A percentile compares a stretch with the other conserved stretches of the same genome.
phyloP scores from a whole-genome alignment of 1,140 invertebrate species.

The Cydia pomonella region DNA sequence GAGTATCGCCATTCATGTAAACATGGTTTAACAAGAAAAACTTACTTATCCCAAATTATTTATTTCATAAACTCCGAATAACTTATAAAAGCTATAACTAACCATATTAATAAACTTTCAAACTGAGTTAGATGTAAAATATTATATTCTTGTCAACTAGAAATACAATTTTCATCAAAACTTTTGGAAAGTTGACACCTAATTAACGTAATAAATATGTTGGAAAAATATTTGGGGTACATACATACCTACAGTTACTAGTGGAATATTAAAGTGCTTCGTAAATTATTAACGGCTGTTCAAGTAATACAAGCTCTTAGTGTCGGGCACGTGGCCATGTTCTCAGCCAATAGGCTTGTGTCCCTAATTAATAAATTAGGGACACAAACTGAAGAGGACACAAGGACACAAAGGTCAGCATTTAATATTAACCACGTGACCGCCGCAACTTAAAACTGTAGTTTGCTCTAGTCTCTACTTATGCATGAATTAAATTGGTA shows the following conservation, averaged over 20 bases:
- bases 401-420: conserved; percentile 20
- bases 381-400: conserved; percentile 23
- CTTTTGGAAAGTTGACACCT: neutral
- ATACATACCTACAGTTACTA: neutral
- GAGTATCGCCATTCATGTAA: no score
- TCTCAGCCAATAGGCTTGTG: no score
- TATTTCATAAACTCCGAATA: neutral
- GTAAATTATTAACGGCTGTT: conserved; percentile 6
- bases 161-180: neutral
- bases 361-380: neutral
- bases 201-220: conserved; percentile 3
- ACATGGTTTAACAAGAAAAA: no score
- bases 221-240: neutral
- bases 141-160: neutral
- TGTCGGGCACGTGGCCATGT: conserved; percentile 4
- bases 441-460: conserved; percentile 19
- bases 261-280: neutral
- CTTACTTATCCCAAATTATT: no score
- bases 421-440: conserved; percentile 10
- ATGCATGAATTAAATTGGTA: conserved; percentile 17
- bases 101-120: neutral
- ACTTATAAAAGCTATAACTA: neutral
- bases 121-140: neutral
- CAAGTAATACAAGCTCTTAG: conserved; percentile 2
- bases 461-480: conserved; percentile 9